Conservation (phyloP, 2,797 vertebrate species). For the Mustela erminea region DNA sequence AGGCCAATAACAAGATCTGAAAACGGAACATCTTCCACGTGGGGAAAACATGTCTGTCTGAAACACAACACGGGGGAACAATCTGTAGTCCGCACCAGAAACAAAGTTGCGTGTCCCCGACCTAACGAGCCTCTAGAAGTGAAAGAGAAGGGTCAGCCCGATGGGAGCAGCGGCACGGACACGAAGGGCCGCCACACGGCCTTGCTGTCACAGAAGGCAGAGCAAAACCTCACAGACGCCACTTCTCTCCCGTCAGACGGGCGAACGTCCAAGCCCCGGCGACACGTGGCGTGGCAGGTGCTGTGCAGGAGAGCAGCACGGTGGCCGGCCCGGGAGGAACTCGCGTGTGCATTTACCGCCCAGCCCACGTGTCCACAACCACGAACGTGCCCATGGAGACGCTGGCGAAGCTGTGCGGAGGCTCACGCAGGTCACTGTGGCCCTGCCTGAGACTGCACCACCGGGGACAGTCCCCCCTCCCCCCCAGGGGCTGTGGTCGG, state of each 20-base stretch:
- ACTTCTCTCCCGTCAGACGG: not conserved
- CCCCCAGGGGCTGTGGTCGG: fast-evolving
- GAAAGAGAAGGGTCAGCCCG: not conserved
- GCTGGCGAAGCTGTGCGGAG: not conserved
- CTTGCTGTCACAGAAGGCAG: fast-evolving
- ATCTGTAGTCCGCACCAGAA: not conserved
- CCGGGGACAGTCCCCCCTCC: fast-evolving
- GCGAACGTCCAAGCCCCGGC: not conserved
- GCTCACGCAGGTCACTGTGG: fast-evolving
- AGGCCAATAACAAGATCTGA: fast-evolving
- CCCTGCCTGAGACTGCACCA: fast-evolving
- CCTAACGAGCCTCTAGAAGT: not conserved
- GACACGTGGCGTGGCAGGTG: fast-evolving
- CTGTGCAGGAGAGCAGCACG: fast-evolving
- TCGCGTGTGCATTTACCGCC: fast-evolving
- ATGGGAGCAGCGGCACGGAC: not conserved
- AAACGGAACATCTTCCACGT: not conserved
- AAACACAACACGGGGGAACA: not conserved
- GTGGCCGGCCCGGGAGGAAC: not conserved
- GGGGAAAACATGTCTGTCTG: not conserved
- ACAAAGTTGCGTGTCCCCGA: not conserved
- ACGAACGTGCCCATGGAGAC: fast-evolving
- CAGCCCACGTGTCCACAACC: fast-evolving
- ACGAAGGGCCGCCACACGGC: no score
- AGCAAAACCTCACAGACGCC: not conserved